Evolutionary conservation across 2,797 vertebrate genomes (phyloP), one percentile per base, ranked within the genome.

Genomic region (Leptoclinus maculatus): DNA sequence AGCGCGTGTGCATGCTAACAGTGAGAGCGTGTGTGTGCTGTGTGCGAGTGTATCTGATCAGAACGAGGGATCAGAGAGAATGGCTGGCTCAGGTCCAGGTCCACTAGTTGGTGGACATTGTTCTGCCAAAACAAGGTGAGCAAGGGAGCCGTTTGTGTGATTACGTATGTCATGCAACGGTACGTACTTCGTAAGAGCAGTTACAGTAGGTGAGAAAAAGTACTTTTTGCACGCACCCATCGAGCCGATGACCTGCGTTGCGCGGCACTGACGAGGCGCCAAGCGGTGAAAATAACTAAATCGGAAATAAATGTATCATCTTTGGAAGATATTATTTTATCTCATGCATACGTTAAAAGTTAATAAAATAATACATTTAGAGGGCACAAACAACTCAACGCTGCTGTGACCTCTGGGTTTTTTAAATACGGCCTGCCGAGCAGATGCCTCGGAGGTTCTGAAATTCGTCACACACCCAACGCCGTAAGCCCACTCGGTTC

Each of bases 391-490:
- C 57, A 64, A 32, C 38, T 68, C 13, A 72, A 57, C 38, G 41
- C 57, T 45, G 32, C 71, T 23, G 23, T 70, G 74, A 80, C 76
- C 81, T 76, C n/a, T 64, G 47, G 39, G 57, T 38, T 65, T 83
- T 47, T 83, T 68, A 87, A 88, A 84, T 60, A 57, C 0, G 21
- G 49, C 32, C 32, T 14, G 56, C 27, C 45, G 47, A 34, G 54
- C 45, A 73, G 71, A 85, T 75, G 73, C 76, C 58, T 67, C 3
- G n/a, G 60, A 87, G 84, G 79, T 66, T 80, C 66, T 12, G 70
- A 68, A 78, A 76, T 71, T 34, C 79, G 80, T 81, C 73, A 49
- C 76, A 77, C 56, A 1, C 70, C 81, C 62, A 62, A 69, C 9
- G 32, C 39, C n/a, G 11, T 21, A 34, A 68, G 63, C 69, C 64